A percentile compares a stretch with the other conserved stretches of the same genome.
These are phyloP conservation scores for Hippocampus zosterae DNA, from an alignment of 2,113 vertebrate genomes.

Conservation along the genomic window DNA sequence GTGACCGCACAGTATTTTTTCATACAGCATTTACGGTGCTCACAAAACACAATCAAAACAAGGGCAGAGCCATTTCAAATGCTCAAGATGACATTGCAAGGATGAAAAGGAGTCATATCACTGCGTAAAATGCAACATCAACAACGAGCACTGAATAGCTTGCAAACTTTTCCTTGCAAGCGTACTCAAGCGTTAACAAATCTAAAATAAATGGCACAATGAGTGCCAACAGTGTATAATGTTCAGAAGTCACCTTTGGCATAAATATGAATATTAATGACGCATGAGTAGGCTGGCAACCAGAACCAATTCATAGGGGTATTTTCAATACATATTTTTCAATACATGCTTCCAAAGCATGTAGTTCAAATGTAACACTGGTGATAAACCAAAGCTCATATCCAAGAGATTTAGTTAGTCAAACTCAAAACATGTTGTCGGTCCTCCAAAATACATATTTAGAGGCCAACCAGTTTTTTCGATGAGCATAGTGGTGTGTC, in stretches of 20 bases:
- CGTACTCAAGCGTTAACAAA: background rate
- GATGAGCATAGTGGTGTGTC: background rate
- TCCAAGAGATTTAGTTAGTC: background rate
- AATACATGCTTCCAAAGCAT: too few species aligned
- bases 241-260: background rate
- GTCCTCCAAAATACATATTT: background rate
- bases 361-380: background rate
- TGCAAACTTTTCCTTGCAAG: background rate
- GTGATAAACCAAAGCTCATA: background rate
- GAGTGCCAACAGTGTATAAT: background rate
- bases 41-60: background rate
- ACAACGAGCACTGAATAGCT: background rate
- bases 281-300: background rate
- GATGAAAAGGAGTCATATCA: background rate
- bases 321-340: too few species aligned
- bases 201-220: background rate
- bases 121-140: background rate
- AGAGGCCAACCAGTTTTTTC: background rate
- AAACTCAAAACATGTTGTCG: background rate
- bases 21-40: background rate
- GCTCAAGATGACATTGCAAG: background rate
- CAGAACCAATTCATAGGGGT: too few species aligned
- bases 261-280: background rate
- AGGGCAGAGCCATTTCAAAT: background rate
- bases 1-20: background rate